Evolutionary conservation across 2,797 vertebrate genomes (phyloP).

Genomic region (Steatocranus sp.): DNA sequence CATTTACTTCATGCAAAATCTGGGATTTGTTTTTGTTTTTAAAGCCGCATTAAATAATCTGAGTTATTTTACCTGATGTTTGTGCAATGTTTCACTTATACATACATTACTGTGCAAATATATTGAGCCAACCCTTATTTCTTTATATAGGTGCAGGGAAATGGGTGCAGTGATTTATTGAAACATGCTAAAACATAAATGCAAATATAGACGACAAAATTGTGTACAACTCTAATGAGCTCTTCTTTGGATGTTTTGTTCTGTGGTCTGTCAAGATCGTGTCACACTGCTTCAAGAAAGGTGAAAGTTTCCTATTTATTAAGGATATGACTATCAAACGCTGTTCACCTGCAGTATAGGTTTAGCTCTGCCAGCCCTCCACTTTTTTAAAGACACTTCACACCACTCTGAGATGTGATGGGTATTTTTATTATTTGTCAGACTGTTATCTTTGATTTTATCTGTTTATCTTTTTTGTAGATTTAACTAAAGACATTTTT

Average conservation of each 20-base stretch:
- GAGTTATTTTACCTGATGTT: neutral
- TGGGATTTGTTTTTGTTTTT: neutral
- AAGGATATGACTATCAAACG: neutral
- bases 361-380: neutral
- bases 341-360: neutral
- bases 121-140: neutral
- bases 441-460: neutral
- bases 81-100: neutral
- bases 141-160: neutral
- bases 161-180: neutral
- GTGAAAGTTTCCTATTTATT: neutral
- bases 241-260: neutral
- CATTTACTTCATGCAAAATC: neutral
- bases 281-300: neutral
- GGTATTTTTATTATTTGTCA: neutral
- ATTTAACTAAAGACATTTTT: neutral
- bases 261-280: rapidly evolving
- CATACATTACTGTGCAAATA: neutral
- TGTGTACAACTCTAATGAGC: neutral
- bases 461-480: neutral
- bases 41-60: neutral
- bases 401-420: neutral
- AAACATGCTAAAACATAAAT: neutral
- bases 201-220: rapidly evolving
- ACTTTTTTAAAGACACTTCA: neutral